phyloP scores from a whole-genome alignment of 2,113 vertebrate species.

The Talpa occidentalis region DNA sequence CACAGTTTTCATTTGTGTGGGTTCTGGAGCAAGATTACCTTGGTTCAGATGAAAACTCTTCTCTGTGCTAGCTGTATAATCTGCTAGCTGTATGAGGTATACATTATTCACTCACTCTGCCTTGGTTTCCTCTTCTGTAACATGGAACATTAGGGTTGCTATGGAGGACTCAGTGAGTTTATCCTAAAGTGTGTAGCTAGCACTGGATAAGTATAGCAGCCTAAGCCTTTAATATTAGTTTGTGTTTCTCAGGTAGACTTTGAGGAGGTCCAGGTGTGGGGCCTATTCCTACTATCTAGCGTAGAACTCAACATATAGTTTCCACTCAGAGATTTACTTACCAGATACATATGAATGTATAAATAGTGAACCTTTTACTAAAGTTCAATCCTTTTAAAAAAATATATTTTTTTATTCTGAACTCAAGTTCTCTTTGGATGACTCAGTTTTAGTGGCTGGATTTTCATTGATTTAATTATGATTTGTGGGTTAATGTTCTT shows the following conservation, averaged over 20 bases:
- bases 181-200: neutral
- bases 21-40: neutral
- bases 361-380: neutral
- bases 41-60: neutral
- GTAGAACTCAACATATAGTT: neutral
- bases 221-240: neutral
- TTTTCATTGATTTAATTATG: slow-evolving; percentile 5
- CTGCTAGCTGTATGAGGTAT: neutral
- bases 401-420: neutral
- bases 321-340: neutral
- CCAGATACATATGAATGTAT: neutral
- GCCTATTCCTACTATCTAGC: neutral
- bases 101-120: neutral
- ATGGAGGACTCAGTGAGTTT: neutral
- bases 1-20: neutral
- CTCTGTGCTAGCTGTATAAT: neutral
- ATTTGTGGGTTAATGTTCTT: slow-evolving; percentile 1
- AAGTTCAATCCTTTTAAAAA: neutral
- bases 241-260: neutral
- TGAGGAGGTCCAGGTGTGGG: neutral
- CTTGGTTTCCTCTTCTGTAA: neutral
- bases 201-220: neutral
- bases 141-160: neutral
- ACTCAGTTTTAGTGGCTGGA: neutral
- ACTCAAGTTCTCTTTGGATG: neutral